phyloP scores from a whole-genome alignment of 2,888 invertebrate genomes.

The Megalurothrips usitatus region DNA sequence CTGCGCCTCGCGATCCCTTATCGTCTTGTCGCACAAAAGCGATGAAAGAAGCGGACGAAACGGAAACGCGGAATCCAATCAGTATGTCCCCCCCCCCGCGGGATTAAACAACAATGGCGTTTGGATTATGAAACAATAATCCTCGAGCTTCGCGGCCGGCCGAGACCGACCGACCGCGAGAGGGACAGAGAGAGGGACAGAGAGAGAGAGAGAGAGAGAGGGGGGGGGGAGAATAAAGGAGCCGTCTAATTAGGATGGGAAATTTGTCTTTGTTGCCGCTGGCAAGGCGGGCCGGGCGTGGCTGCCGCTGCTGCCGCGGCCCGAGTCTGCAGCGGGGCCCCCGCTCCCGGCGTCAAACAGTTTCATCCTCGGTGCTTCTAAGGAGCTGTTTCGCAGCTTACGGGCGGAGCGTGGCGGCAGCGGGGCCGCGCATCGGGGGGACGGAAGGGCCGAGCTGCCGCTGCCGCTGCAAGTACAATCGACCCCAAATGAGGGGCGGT shows the following conservation, averaged over 20 bases:
- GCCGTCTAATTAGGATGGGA: conserved; percentile 4
- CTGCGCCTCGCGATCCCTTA: neutral
- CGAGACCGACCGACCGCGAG: too few relatives aligned
- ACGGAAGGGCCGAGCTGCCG: neutral
- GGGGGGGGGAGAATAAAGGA: neutral
- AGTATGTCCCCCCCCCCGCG: neutral
- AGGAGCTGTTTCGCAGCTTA: neutral
- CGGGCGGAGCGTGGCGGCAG: neutral
- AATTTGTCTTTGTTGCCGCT: neutral
- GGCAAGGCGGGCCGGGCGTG: neutral
- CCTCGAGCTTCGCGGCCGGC: too few relatives aligned
- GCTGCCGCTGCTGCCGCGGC: too few relatives aligned
- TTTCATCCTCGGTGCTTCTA: neutral
- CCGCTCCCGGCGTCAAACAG: neutral
- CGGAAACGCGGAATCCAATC: neutral
- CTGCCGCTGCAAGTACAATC: too few relatives aligned
- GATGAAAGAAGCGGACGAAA: neutral
- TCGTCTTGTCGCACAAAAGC: neutral
- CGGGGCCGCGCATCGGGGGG: neutral
- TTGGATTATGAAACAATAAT: conserved; percentile 11
- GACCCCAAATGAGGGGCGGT: too few relatives aligned
- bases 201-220: neutral
- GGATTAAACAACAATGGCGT: neutral
- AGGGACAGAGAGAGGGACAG: neutral
- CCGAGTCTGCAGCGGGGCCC: neutral